phyloP scores from a whole-genome alignment of 2,888 invertebrate genomes.

The Orchesella flavescens region DNA sequence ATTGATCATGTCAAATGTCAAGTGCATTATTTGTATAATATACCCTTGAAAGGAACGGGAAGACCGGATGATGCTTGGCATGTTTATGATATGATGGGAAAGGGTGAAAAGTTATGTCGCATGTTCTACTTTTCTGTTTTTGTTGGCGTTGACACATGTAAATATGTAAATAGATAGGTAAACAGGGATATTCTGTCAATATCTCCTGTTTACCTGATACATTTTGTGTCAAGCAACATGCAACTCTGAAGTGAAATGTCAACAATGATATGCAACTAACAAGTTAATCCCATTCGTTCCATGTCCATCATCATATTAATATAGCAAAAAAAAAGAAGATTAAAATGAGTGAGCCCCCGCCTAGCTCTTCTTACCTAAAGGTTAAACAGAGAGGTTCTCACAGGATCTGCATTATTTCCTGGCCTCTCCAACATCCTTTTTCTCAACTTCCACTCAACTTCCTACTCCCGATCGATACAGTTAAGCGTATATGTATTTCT shows the following conservation, averaged over 20 bases:
- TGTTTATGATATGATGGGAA: constrained; percentile 44
- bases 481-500: not conserved
- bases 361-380: too few species aligned
- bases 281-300: constrained; percentile 41
- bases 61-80: not conserved
- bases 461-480: not conserved
- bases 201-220: not conserved
- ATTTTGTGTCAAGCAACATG: not conserved
- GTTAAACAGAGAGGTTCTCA: constrained; percentile 6
- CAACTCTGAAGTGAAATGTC: not conserved
- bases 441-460: not conserved
- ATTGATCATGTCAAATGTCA: not conserved
- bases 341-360: too few species aligned
- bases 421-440: constrained; percentile 41
- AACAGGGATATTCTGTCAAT: constrained; percentile 56
- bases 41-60: too few species aligned
- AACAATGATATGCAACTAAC: not conserved
- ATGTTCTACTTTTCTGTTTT: constrained; percentile 16
- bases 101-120: constrained; percentile 36
- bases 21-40: too few species aligned
- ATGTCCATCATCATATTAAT: not conserved
- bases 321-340: too few species aligned
- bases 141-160: constrained; percentile 7
- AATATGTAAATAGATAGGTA: constrained; percentile 33
- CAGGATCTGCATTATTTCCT: not conserved